Percentiles rank a stretch among this genome's conserved stretches.
phyloP scores from a whole-genome alignment of 1,140 invertebrate genomes.

The Drosophila setifemur region DNA sequence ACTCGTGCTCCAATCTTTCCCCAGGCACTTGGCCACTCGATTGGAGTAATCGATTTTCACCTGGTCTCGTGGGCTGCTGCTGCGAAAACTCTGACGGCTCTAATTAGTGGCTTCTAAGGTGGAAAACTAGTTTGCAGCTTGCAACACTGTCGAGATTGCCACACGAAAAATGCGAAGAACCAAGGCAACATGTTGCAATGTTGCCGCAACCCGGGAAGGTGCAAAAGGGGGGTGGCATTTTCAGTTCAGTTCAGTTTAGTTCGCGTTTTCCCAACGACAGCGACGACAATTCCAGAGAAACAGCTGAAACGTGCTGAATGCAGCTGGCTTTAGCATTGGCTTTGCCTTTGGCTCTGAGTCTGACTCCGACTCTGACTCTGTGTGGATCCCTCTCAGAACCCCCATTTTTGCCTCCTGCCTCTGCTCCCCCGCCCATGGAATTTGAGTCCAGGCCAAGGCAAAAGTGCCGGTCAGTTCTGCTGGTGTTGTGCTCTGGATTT shows the following conservation, averaged over 20 bases:
- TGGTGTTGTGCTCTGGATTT: conserved; percentile 69
- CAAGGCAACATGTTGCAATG: conserved; percentile 57
- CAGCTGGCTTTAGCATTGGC: conserved; percentile 58
- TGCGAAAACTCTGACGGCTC: conserved; percentile 21
- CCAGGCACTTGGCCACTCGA: conserved; percentile 26
- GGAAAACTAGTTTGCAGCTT: conserved; percentile 41
- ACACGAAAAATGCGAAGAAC: conserved; percentile 55
- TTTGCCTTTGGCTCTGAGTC: not conserved
- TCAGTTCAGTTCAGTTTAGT: conserved; percentile 26
- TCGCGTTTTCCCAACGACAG: conserved; percentile 15
- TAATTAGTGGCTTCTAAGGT: conserved; percentile 43
- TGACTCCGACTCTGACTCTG: not conserved
- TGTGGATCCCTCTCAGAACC: not conserved
- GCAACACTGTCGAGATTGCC: conserved; percentile 39
- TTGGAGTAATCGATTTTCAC: conserved; percentile 49
- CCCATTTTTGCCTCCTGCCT: not conserved
- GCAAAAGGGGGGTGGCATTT: conserved; percentile 12
- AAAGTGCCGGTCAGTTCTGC: conserved; percentile 54
- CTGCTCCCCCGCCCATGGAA: not conserved
- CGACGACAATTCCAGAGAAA: conserved; percentile 65
- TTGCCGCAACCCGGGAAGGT: not conserved
- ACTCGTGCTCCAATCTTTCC: conserved; percentile 20
- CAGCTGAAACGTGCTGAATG: conserved; percentile 59
- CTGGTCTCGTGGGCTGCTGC: conserved; percentile 3
- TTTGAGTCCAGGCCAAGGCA: conserved; percentile 68